Evolutionary conservation across 2,113 vertebrate species (phyloP).

Genomic region (Conger conger): DNA sequence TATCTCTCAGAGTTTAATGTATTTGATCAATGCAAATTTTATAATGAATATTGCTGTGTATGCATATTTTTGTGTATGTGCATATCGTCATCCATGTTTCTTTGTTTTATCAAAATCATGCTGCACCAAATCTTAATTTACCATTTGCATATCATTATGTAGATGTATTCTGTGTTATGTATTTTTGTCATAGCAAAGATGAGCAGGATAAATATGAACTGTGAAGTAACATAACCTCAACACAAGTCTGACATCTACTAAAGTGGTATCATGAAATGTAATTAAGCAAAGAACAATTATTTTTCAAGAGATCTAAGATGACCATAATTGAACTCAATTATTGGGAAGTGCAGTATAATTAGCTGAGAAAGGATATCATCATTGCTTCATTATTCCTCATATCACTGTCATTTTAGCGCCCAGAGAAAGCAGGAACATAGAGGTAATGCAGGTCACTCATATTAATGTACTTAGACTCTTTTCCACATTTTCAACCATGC

Average conservation of each 20-base stretch:
- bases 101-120: background rate
- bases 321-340: background rate
- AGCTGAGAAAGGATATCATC: background rate
- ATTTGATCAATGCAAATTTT: no score
- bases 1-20: no score
- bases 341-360: background rate
- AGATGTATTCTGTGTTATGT: background rate
- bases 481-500: background rate
- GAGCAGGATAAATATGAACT: background rate
- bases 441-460: background rate
- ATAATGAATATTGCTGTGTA: background rate
- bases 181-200: background rate
- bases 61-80: background rate
- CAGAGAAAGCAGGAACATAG: background rate
- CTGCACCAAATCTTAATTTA: background rate
- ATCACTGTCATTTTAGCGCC: background rate
- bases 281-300: slow-evolving; percentile 2
- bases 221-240: background rate
- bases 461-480: background rate
- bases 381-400: background rate
- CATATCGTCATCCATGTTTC: background rate
- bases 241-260: background rate
- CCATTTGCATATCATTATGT: background rate
- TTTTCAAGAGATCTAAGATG: background rate
- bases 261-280: background rate